Base-by-base conservation (phyloP, 2,888 invertebrate genomes). In the Drosophila limbata region DNA sequence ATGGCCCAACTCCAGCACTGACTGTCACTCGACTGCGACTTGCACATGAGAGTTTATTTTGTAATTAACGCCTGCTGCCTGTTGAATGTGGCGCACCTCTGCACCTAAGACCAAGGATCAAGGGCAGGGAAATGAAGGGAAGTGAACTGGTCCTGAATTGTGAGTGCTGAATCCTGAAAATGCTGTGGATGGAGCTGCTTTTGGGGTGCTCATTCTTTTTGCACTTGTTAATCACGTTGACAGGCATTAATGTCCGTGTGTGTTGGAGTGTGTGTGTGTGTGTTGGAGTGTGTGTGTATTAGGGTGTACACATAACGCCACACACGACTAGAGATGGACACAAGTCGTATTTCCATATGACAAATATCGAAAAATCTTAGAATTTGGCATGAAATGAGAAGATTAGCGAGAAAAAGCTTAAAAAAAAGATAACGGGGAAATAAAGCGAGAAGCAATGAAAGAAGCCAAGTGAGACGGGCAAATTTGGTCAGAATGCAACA, bases 61-160 rank as follows among this genome's bases (percentile, higher is more conserved):
- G 91, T 91, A 91, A 92, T 92, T 92, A 92, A 92, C 91, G 92
- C 91, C 92, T 90, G 51, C 84, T 90, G 90, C 91, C 88, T 84
- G 84, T 88, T 88, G 25, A 25, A 25, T 25, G 25, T 25, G 0
- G 25, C 25, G 84, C 84, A 84, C 77, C 66, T 74, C 69, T 69
- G 87, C 76, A 78, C 84, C 86, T 88, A 80, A 69, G 73, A 55
- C 44, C 33, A 52, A 35, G 63, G 55, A 25, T 10, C 17, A 50
- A 10, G 33, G n/a, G 10, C 50, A 0, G 40, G 35, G 6, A 11
- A 1, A 6, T 19, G 31, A 10, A 39, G 6, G 28, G 50, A n/a
- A 10, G n/a, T 50, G 57, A 40, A 25, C 21, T 25, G 55, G 19
- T 13, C 33, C 21, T 33, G 19, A 42, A 13, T 11, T 31, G 48